Conservation (phyloP, 2,113 vertebrate species). For the Microcebus lehilahytsara region DNA sequence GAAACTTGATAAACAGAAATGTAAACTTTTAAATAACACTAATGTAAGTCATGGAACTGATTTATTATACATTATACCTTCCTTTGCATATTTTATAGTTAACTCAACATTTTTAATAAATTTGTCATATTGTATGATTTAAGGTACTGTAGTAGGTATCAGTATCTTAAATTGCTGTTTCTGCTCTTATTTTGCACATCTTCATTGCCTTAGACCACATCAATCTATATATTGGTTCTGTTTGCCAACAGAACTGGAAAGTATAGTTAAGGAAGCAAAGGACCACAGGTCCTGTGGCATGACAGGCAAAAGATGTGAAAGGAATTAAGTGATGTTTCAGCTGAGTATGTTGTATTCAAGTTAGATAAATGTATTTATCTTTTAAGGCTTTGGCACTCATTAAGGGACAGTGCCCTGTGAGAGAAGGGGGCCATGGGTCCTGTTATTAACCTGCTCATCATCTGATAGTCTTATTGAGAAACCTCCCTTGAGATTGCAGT, state of each 20-base stretch:
- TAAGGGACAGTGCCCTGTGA: background rate
- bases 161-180: background rate
- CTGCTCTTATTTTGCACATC: background rate
- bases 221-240: background rate
- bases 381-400: background rate
- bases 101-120: background rate
- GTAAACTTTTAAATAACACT: background rate
- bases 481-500: background rate
- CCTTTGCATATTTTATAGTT: background rate
- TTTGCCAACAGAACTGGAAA: background rate
- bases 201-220: background rate
- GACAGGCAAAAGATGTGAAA: background rate
- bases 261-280: background rate
- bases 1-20: background rate
- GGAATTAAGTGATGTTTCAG: background rate
- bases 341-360: background rate
- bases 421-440: background rate
- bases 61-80: background rate
- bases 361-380: background rate
- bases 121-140: background rate
- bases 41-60: background rate
- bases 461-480: background rate
- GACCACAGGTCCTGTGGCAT: background rate
- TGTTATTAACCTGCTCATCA: background rate
- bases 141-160: background rate